Base-by-base conservation (phyloP, 2,888 invertebrate genomes). In the Geotrupes spiniger region DNA sequence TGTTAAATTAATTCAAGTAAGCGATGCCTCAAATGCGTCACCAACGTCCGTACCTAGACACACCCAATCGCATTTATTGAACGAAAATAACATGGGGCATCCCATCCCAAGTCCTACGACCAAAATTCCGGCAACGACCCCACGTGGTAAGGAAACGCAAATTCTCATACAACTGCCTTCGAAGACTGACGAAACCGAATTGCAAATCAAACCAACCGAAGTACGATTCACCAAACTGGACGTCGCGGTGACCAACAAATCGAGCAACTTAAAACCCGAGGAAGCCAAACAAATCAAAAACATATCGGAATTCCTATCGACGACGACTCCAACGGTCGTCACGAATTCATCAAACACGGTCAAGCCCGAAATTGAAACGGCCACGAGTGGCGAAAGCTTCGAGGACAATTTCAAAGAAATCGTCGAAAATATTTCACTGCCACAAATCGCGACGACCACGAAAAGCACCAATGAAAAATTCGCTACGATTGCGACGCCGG, bases 361-460 rank as follows among this genome's bases (percentile, higher is more conserved):
- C 9, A 43, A 41, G 25, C 41, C 51, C 2, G 47, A 49, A 33
- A 40, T 53, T n/a, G 56, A 56, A 40, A 49, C 46, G 2, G 27
- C 39, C 10, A 37, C 43, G 1, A 33, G 40, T 11, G 42, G 36
- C 14, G 26, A 52, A 29, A 44, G 49, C 14, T 60, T 63, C 51
- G 63, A 62, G 31, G 60, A 62, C 36, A 60, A 61, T 26, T 60
- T 62, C 47, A 61, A 61, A 43, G 61, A 61, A 46, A 55, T 59
- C 10, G 51, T 61, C 11, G 63, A 63, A 31, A 54, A 54, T 39
- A 54, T 56, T 25, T 49, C 59, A 8, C 17, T 56, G 17, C 54
- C 57, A 15, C 12, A 36, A n/a, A 41, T 33, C 37, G 31, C 46
- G 27, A 41, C 28, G 14, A 26, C 31, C 21, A 25, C 42, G n/a